A percentile compares a stretch with the other conserved stretches of the same genome.
phyloP scores from a whole-genome alignment of 2,888 invertebrate species.

The Drosophila nr. perissopoda region DNA sequence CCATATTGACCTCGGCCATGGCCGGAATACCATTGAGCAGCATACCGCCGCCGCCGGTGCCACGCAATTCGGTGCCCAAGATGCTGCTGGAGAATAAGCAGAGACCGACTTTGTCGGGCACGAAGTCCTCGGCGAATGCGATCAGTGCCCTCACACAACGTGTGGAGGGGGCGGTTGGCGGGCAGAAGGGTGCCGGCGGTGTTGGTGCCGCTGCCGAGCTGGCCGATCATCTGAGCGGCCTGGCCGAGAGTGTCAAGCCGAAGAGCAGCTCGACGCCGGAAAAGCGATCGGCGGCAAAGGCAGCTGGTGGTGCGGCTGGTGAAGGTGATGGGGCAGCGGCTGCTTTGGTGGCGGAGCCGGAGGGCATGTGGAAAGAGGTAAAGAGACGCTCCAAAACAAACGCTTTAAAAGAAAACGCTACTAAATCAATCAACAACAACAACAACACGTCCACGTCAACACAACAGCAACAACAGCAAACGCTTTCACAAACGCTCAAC shows the following conservation, averaged over 20 bases:
- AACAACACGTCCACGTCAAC: slow-evolving; percentile 63
- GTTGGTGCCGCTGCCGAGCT: slow-evolving; percentile 76
- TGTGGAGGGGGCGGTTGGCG: slow-evolving; percentile 70
- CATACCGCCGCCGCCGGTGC: slow-evolving; percentile 89
- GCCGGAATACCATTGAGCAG: slow-evolving; percentile 87
- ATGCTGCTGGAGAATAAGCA: slow-evolving; percentile 76
- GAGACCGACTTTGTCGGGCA: slow-evolving; percentile 50
- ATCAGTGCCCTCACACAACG: slow-evolving; percentile 81
- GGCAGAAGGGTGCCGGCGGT: slow-evolving; percentile 36
- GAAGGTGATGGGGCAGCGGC: slow-evolving; percentile 50
- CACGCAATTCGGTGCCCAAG: slow-evolving; percentile 86
- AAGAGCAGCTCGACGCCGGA: slow-evolving; percentile 72
- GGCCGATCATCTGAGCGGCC: slow-evolving; percentile 82
- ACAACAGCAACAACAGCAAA: slow-evolving; percentile 63
- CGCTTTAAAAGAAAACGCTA: slow-evolving; percentile 85
- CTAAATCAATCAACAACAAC: slow-evolving; percentile 77
- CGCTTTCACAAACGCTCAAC: slow-evolving; percentile 81
- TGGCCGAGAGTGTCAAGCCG: slow-evolving; percentile 82
- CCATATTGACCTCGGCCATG: slow-evolving; percentile 85
- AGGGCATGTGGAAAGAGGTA: slow-evolving; percentile 86
- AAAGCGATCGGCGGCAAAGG: slow-evolving; percentile 55
- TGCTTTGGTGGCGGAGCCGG: slow-evolving; percentile 77
- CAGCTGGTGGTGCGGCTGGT: slow-evolving; percentile 24
- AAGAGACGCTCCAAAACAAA: slow-evolving; percentile 87
- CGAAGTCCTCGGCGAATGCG: slow-evolving; percentile 66